Conservation (phyloP, 2,797 vertebrate genomes). For the Buceros bicornis region DNA sequence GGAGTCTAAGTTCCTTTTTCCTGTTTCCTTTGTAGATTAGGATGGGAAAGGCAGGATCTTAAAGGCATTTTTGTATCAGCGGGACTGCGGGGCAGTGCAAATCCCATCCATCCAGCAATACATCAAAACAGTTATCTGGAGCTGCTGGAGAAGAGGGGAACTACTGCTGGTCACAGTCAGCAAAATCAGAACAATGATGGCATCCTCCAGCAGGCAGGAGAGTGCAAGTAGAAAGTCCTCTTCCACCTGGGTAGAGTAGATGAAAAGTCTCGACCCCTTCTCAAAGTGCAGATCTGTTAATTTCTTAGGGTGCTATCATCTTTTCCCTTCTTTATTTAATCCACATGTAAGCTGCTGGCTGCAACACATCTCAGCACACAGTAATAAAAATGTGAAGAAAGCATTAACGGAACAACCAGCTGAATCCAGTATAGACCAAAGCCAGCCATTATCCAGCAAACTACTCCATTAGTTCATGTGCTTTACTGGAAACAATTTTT, state of each 20-base stretch:
- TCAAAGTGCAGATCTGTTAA: not conserved
- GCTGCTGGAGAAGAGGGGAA: conserved; percentile 37
- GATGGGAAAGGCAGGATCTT: conserved; percentile 88
- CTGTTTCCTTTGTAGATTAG: conserved; percentile 93
- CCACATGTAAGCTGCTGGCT: not conserved
- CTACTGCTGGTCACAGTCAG: conserved; percentile 73
- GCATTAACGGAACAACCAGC: not conserved
- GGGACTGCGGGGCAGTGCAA: conserved; percentile 64
- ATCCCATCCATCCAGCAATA: conserved; percentile 69
- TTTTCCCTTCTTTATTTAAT: conserved; percentile 42
- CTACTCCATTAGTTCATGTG: not conserved
- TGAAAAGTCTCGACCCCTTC: conserved; percentile 12
- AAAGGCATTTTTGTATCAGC: conserved; percentile 84
- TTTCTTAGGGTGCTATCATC: not conserved
- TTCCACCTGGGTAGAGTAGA: conserved; percentile 64
- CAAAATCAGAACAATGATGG: conserved; percentile 79
- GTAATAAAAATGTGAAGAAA: not conserved
- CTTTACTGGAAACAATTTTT: conserved; percentile 12
- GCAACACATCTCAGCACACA: not conserved
- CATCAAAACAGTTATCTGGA: conserved; percentile 74
- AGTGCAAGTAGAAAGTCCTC: conserved; percentile 59
- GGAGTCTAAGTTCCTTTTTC: conserved; percentile 93
- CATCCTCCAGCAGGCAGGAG: conserved; percentile 73
- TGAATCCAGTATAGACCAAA: not conserved
- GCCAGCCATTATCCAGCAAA: not conserved